Conservation (phyloP, 2,113 vertebrate species). For the Rhabdornis inornatus region DNA sequence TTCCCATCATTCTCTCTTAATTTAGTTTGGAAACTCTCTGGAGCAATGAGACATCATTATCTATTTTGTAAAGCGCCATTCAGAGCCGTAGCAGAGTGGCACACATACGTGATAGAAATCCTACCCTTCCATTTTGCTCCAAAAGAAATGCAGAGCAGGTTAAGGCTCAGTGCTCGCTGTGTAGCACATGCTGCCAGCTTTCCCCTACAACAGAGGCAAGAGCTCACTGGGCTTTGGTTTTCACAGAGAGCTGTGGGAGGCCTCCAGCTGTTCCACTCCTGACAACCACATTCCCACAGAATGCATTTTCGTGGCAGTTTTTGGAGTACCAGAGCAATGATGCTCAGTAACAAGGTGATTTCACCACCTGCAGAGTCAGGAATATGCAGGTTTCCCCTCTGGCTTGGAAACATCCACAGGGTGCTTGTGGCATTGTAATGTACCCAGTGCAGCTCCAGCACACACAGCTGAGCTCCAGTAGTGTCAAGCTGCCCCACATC, state of each 20-base stretch:
- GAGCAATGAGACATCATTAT: slow-evolving; percentile 51
- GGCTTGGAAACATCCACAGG: neutral
- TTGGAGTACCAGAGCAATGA: neutral
- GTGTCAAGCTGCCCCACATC: neutral
- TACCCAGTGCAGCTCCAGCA: neutral
- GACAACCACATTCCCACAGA: neutral
- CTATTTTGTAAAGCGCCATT: slow-evolving; percentile 47
- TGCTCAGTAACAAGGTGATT: neutral
- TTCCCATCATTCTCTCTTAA: slow-evolving; percentile 51
- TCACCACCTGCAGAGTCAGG: neutral
- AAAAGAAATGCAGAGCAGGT: neutral
- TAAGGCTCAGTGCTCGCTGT: fast-evolving
- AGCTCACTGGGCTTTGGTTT: neutral
- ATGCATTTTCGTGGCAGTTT: neutral
- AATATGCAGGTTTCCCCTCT: neutral
- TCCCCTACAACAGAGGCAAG: fast-evolving
- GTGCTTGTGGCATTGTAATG: fast-evolving
- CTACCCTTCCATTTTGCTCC: neutral
- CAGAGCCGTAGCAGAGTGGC: slow-evolving; percentile 2
- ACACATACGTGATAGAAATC: neutral
- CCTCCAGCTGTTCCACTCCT: neutral
- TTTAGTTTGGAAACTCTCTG: slow-evolving; percentile 58
- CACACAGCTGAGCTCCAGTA: neutral
- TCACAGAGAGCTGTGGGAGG: neutral
- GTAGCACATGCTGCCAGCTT: fast-evolving